These are phyloP conservation scores for Ageneiosus marmoratus DNA, from an alignment of 2,113 vertebrate genomes.

Conservation along the genomic window DNA sequence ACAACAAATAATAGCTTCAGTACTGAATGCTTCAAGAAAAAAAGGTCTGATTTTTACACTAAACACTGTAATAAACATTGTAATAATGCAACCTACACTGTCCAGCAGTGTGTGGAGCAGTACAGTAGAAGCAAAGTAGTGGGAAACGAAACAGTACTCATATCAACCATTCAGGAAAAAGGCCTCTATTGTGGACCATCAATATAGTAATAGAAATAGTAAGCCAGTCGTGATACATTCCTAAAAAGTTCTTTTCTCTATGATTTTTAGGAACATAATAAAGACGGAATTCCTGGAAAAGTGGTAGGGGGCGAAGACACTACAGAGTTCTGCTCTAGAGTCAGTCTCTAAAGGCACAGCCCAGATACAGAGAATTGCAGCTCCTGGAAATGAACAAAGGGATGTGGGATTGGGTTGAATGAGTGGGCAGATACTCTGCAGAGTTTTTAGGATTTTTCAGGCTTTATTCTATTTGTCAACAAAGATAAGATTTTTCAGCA, in stretches of 20 bases:
- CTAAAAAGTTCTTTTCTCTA: constrained; percentile 12
- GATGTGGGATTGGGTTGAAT: background rate
- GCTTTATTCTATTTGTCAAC: background rate
- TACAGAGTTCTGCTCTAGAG: constrained; percentile 35
- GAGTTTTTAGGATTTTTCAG: background rate
- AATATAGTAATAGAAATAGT: background rate
- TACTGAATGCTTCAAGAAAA: background rate
- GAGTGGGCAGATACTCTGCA: background rate
- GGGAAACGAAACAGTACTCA: background rate
- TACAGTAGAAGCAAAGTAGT: constrained; percentile 3
- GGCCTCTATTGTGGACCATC: background rate
- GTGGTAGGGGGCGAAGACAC: constrained; percentile 29
- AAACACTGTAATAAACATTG: too few species aligned
- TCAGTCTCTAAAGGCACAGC: background rate
- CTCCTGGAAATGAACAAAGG: constrained; percentile 25
- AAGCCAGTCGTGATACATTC: background rate
- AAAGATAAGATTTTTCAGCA: too few species aligned
- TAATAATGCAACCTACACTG: background rate
- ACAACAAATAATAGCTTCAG: background rate
- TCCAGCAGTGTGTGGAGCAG: background rate
- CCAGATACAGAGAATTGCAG: constrained; percentile 2
- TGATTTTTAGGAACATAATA: constrained; percentile 16
- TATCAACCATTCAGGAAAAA: background rate
- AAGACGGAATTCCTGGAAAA: constrained; percentile 28
- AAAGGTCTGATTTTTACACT: background rate